A percentile compares a stretch with the other conserved stretches of the same genome.
phyloP scores from a whole-genome alignment of 2,888 invertebrate genomes.

The Mythimna lalbum region DNA sequence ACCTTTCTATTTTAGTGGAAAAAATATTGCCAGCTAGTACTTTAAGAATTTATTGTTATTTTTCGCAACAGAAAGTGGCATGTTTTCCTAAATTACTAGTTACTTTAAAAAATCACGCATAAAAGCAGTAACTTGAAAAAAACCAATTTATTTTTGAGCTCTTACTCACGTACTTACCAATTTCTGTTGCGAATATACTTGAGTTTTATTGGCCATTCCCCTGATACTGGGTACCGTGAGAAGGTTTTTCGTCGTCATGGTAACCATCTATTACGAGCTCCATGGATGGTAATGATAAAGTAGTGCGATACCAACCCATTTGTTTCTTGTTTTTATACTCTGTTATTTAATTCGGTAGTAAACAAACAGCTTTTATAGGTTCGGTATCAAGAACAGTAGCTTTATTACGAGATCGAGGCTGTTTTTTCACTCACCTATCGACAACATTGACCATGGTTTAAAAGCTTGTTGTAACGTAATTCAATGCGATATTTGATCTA shows the following conservation, averaged over 20 bases:
- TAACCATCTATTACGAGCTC: slow-evolving; percentile 63
- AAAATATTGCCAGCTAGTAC: slow-evolving; percentile 18
- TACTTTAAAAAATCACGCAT: slow-evolving; percentile 52
- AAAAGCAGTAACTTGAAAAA: slow-evolving; percentile 64
- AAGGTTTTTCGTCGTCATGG: slow-evolving; percentile 70
- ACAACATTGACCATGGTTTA: too few relatives aligned
- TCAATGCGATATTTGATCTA: too few relatives aligned
- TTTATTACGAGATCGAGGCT: too few relatives aligned
- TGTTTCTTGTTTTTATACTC: slow-evolving; percentile 37
- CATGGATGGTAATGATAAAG: slow-evolving; percentile 59
- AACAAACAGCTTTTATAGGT: slow-evolving; percentile 26
- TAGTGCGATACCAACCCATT: slow-evolving; percentile 47
- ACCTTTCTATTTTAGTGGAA: slow-evolving; percentile 35
- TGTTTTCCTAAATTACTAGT: slow-evolving; percentile 42
- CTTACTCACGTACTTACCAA: slow-evolving; percentile 63
- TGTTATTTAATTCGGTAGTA: slow-evolving; percentile 44
- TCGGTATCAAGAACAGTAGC: background rate
- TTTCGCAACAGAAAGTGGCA: slow-evolving; percentile 18
- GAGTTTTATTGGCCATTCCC: slow-evolving; percentile 83
- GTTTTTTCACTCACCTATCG: too few relatives aligned
- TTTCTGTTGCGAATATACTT: slow-evolving; percentile 77
- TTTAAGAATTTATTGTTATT: slow-evolving; percentile 27
- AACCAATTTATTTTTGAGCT: slow-evolving; percentile 74
- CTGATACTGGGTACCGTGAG: slow-evolving; percentile 78
- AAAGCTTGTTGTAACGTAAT: too few relatives aligned